Percentiles rank a stretch among this genome's conserved stretches.
phyloP scores from a whole-genome alignment of 2,888 invertebrate genomes.

The Synanthedon vespiformis region DNA sequence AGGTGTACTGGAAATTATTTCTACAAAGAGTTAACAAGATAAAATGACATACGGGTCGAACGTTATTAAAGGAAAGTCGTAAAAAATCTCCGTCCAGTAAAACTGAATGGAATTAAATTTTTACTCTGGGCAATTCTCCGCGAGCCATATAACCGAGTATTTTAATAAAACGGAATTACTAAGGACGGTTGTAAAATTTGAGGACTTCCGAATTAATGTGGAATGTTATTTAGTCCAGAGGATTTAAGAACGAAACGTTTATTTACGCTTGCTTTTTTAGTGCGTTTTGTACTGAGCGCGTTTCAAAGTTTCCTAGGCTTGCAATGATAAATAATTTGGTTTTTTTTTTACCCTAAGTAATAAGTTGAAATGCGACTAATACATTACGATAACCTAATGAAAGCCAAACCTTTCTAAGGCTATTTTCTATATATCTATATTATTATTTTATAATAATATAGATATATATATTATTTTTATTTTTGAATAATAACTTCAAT shows the following conservation, averaged over 20 bases:
- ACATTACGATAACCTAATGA: too few relatives aligned
- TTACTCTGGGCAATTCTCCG: conserved; percentile 38
- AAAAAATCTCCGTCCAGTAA: conserved; percentile 31
- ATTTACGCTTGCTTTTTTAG: conserved; percentile 20
- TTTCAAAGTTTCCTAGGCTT: neutral
- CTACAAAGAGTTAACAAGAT: too few relatives aligned
- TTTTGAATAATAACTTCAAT: too few relatives aligned
- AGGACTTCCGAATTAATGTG: conserved; percentile 50
- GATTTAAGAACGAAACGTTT: conserved; percentile 37
- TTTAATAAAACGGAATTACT: conserved; percentile 61
- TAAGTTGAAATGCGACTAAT: too few relatives aligned
- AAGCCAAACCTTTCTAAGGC: too few relatives aligned
- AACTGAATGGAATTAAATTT: conserved; percentile 39
- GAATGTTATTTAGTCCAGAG: conserved; percentile 42
- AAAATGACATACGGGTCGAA: too few relatives aligned
- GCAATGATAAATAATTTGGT: too few relatives aligned
- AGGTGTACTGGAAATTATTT: too few relatives aligned
- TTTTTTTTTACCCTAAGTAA: too few relatives aligned
- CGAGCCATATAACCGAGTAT: conserved; percentile 44
- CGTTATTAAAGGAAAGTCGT: conserved; percentile 16
- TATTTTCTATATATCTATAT: too few relatives aligned
- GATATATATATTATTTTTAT: too few relatives aligned
- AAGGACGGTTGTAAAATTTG: conserved; percentile 56
- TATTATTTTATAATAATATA: too few relatives aligned
- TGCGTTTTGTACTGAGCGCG: neutral